Conservation (phyloP, 2,888 invertebrate species). For the Acronicta alni region DNA sequence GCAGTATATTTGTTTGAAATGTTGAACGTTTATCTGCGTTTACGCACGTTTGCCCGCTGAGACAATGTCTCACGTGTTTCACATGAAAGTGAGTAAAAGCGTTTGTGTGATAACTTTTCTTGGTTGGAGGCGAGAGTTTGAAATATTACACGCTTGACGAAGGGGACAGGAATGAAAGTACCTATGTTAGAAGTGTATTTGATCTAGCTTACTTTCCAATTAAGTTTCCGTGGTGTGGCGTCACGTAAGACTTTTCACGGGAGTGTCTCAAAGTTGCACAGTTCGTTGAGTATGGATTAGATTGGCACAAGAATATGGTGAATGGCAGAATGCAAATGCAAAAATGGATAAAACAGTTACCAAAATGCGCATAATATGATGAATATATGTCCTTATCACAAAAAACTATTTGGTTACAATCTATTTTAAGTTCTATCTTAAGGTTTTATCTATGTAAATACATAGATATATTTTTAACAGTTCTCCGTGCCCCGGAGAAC, state of each 20-base stretch:
- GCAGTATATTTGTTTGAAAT: conserved; percentile 36
- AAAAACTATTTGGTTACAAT: too few species aligned
- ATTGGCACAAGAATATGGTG: too few species aligned
- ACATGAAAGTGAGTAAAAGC: conserved; percentile 67
- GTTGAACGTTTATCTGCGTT: conserved; percentile 29
- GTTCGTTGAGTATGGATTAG: too few species aligned
- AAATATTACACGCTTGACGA: conserved; percentile 64
- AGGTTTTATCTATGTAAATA: too few species aligned
- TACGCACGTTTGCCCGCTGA: conserved; percentile 37
- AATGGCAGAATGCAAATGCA: too few species aligned
- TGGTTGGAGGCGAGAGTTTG: conserved; percentile 64
- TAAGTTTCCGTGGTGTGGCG: neutral
- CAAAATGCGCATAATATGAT: too few species aligned
- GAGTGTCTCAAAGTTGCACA: too few species aligned
- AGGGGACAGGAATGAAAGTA: conserved; percentile 43
- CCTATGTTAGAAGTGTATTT: conserved; percentile 32
- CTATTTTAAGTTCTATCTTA: too few species aligned
- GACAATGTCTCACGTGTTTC: conserved; percentile 63
- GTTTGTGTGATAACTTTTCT: conserved; percentile 63
- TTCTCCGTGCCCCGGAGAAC: too few species aligned
- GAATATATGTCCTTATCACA: too few species aligned
- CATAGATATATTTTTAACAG: too few species aligned
- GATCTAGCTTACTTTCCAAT: conserved; percentile 34
- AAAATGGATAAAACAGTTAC: too few species aligned
- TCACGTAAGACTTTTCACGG: neutral